These are phyloP conservation scores for Toxotes lorentzi DNA, from an alignment of 2,797 vertebrate species.

Conservation along the genomic window DNA sequence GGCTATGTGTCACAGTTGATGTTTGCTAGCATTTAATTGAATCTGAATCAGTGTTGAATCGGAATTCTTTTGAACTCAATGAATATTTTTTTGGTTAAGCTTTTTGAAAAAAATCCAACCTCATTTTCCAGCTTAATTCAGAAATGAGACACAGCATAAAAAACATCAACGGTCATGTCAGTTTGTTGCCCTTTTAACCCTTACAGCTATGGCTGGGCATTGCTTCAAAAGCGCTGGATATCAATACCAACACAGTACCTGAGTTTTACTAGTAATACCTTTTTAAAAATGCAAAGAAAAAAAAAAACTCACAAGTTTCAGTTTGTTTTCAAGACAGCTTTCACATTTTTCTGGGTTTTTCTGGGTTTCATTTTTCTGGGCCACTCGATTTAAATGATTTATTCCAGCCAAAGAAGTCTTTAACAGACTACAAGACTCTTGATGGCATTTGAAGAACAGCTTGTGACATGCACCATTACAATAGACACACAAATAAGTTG, in stretches of 20 bases:
- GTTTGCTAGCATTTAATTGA: neutral
- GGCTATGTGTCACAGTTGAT: neutral
- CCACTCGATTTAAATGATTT: neutral
- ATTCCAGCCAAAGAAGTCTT: slow-evolving; percentile 10
- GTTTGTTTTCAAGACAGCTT: neutral
- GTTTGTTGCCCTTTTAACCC: neutral
- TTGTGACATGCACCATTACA: neutral
- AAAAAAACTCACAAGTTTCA: neutral
- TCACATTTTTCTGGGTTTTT: neutral
- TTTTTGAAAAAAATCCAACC: neutral
- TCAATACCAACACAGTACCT: neutral
- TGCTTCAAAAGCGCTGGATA: neutral
- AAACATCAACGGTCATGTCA: neutral
- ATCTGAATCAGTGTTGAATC: neutral
- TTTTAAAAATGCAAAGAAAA: neutral
- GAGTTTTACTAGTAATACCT: no score
- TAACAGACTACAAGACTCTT: neutral
- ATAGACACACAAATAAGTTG: slow-evolving; percentile 10
- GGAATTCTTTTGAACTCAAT: neutral
- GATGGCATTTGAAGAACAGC: neutral
- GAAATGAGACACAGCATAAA: neutral
- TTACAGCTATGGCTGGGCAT: neutral
- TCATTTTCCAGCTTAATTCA: neutral
- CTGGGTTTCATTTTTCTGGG: no score
- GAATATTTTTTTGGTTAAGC: neutral